phyloP scores from a whole-genome alignment of 2,113 vertebrate genomes.

The Corythoichthys haematopterus region DNA sequence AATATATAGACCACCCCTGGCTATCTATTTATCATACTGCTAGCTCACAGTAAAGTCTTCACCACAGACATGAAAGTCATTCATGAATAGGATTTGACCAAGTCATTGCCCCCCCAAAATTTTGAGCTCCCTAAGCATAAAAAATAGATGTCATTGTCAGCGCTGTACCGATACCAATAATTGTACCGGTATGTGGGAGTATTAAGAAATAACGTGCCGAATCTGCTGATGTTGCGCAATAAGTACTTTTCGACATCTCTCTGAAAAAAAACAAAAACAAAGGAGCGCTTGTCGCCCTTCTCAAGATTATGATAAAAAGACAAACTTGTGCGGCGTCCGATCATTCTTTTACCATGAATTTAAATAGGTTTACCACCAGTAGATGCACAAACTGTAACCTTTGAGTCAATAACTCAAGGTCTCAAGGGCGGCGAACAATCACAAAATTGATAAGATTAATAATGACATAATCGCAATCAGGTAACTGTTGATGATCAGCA shows the following conservation, averaged over 20 bases:
- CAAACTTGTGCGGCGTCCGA: no score
- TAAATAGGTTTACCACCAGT: neutral
- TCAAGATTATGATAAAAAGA: no score
- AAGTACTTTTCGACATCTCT: no score
- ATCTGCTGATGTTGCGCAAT: no score
- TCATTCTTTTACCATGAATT: no score
- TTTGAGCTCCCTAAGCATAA: constrained; percentile 19
- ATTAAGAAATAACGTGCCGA: no score
- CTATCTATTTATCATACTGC: neutral
- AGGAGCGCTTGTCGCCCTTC: no score
- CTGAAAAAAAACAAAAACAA: no score
- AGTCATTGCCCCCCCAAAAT: constrained; percentile 11
- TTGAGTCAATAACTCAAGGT: neutral
- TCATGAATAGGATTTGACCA: constrained; percentile 39
- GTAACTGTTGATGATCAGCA: constrained; percentile 7
- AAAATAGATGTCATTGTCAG: constrained; percentile 19
- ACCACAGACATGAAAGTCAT: constrained; percentile 23
- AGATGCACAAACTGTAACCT: neutral
- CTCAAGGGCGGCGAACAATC: constrained; percentile 5
- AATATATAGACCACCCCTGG: neutral
- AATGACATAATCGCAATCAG: constrained; percentile 2
- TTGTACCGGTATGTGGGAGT: no score
- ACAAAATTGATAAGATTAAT: neutral
- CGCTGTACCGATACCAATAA: no score
- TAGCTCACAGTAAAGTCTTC: constrained; percentile 16